phyloP scores from a whole-genome alignment of 1,140 invertebrate species.

The Zaprionus vittiger region DNA sequence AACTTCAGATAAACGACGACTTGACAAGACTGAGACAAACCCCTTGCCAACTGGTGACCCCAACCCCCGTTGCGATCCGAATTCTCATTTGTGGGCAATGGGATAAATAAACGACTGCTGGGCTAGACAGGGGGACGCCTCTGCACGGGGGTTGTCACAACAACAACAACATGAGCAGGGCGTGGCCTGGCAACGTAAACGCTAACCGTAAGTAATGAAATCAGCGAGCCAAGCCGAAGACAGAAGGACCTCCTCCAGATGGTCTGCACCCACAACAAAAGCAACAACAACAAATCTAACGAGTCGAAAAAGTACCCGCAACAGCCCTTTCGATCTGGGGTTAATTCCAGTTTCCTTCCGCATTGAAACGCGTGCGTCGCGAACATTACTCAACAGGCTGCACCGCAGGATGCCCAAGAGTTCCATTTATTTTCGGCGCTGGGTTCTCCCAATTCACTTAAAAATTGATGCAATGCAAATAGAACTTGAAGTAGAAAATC shows the following conservation, averaged over 20 bases:
- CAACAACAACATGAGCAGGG: constrained; percentile 17
- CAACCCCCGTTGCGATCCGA: background rate
- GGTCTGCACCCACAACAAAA: constrained; percentile 23
- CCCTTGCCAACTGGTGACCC: background rate
- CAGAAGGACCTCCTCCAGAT: constrained; percentile 33
- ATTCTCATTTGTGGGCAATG: constrained; percentile 27
- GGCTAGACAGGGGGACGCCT: constrained; percentile 6
- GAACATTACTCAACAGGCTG: constrained; percentile 59
- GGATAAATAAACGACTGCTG: constrained; percentile 28
- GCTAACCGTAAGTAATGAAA: constrained; percentile 35
- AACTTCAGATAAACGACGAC: constrained; percentile 65
- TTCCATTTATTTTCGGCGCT: constrained; percentile 6
- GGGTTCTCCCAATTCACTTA: constrained; percentile 26
- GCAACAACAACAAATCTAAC: background rate
- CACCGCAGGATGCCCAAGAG: constrained; percentile 49
- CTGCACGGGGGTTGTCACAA: constrained; percentile 36
- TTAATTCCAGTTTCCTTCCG: constrained; percentile 43
- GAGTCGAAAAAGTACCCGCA: background rate
- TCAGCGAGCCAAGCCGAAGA: constrained; percentile 20
- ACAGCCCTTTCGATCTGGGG: constrained; percentile 59
- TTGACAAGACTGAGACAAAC: constrained; percentile 56
- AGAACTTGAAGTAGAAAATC: constrained; percentile 28
- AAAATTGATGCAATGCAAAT: constrained; percentile 59
- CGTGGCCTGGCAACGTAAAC: constrained; percentile 39
- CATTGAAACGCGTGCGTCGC: constrained; percentile 58